A percentile compares a stretch with the other conserved stretches of the same genome.
phyloP scores from a whole-genome alignment of 2,113 vertebrate genomes.

The Lichenostomus cassidix region DNA sequence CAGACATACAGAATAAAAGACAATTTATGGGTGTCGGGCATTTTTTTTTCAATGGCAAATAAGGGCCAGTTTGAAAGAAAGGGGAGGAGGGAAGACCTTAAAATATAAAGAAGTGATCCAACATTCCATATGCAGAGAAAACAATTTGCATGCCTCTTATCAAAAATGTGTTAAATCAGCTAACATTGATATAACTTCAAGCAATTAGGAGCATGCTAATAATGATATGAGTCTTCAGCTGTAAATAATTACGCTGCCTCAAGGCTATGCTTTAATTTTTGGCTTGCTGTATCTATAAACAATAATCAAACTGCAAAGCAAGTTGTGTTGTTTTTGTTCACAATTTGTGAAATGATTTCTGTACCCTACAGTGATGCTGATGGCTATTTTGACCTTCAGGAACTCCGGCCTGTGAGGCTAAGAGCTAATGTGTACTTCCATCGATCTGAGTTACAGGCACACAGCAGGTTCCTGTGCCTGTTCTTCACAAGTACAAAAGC shows the following conservation, averaged over 20 bases:
- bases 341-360: constrained; percentile 86
- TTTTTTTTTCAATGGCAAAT: constrained; percentile 9
- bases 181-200: constrained; percentile 99
- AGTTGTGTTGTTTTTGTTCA: constrained; percentile 85
- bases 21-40: neutral
- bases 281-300: constrained; percentile 98
- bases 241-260: constrained; percentile 99
- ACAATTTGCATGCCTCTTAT: constrained; percentile 89
- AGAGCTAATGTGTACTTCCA: constrained; percentile 80
- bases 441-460: constrained; percentile 82
- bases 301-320: constrained; percentile 98
- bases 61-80: constrained; percentile 17
- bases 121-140: constrained; percentile 85
- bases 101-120: constrained; percentile 58
- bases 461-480: constrained; percentile 74
- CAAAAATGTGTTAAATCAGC: constrained; percentile 95
- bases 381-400: constrained; percentile 92
- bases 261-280: constrained; percentile 98
- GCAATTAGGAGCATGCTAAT: constrained; percentile 99
- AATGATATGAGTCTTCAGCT: constrained; percentile 99
- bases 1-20: neutral
- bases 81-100: constrained; percentile 22
- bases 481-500: constrained; percentile 77
- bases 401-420: constrained; percentile 77
- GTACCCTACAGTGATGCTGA: constrained; percentile 87